These are phyloP conservation scores for Thera obeliscata DNA, from an alignment of 2,888 invertebrate species.

Conservation along the genomic window DNA sequence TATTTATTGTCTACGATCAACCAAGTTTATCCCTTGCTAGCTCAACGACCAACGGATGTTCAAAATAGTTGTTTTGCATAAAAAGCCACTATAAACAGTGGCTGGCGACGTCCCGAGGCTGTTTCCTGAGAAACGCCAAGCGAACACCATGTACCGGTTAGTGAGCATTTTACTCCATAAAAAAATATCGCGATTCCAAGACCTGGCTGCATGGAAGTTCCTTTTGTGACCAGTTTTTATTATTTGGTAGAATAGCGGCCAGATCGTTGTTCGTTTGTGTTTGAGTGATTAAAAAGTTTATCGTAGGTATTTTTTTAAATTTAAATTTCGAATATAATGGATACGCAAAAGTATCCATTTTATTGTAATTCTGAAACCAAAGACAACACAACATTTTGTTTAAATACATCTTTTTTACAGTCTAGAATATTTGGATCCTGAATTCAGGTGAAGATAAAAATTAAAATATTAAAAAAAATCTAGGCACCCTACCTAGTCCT, in stretches of 20 bases:
- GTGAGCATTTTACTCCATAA: slow-evolving; percentile 54
- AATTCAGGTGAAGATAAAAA: no score
- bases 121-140: slow-evolving; percentile 55
- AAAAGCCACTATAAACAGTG: slow-evolving; percentile 69
- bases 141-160: slow-evolving; percentile 73
- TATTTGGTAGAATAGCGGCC: slow-evolving; percentile 5
- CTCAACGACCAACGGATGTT: slow-evolving; percentile 34
- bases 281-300: slow-evolving; percentile 26
- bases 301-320: slow-evolving; percentile 3
- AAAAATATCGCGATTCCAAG: slow-evolving; percentile 39
- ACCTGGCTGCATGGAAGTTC: slow-evolving; percentile 27
- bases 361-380: not conserved
- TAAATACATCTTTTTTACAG: no score
- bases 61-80: slow-evolving; percentile 59
- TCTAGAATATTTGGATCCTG: no score
- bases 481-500: no score
- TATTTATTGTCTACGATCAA: not conserved
- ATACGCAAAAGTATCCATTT: not conserved
- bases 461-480: no score
- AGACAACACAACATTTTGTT: no score
- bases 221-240: slow-evolving; percentile 26
- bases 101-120: slow-evolving; percentile 55
- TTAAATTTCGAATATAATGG: slow-evolving; percentile 3
- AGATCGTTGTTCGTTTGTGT: slow-evolving; percentile 3
- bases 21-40: slow-evolving; percentile 27